Conservation (phyloP, 2,797 vertebrate species). For the Eurystomus glaucurus region DNA sequence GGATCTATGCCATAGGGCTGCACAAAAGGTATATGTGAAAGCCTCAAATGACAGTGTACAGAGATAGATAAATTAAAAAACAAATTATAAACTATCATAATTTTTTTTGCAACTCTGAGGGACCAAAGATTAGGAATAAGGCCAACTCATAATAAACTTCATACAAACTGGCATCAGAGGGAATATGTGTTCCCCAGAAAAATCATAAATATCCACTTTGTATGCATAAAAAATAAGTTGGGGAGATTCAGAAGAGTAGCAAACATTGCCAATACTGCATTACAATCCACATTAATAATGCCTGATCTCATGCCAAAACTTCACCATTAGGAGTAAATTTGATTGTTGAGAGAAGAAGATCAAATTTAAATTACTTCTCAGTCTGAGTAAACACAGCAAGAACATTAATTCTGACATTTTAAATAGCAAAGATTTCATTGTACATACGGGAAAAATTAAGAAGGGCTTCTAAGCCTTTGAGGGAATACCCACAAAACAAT, state of each 20-base stretch:
- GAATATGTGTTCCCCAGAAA: constrained; percentile 30
- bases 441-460: neutral
- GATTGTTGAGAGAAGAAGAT: neutral
- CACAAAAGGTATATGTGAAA: neutral
- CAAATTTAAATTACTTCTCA: constrained; percentile 17
- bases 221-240: neutral
- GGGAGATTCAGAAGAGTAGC: neutral
- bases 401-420: neutral
- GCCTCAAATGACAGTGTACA: neutral
- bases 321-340: neutral
- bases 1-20: neutral
- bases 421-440: neutral
- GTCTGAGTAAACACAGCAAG: neutral
- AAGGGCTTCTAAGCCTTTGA: neutral
- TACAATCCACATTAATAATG: neutral
- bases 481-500: neutral
- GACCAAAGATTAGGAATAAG: constrained; percentile 30
- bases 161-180: constrained; percentile 7
- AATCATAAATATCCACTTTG: constrained; percentile 19
- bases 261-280: neutral
- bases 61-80: neutral
- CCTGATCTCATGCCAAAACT: constrained; percentile 15
- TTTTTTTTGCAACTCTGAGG: neutral
- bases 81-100: neutral
- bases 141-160: neutral